phyloP scores from a whole-genome alignment of 1,140 invertebrate genomes.

The Penaeus vannamei region DNA sequence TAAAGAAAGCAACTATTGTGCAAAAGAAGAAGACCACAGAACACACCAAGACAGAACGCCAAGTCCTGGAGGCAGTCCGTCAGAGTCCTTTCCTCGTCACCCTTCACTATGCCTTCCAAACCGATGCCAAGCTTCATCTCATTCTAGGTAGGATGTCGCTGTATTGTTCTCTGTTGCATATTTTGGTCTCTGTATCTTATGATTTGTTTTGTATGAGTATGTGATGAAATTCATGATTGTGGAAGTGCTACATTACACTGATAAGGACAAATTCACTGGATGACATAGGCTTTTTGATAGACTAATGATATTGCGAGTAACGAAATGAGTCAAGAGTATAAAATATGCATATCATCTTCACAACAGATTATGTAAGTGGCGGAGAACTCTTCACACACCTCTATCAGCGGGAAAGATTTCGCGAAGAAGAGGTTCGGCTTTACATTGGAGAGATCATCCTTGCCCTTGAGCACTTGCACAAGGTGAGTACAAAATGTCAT shows the following conservation, averaged over 20 bases:
- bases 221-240: too few species aligned
- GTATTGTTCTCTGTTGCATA: not conserved
- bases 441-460: conserved; percentile 94
- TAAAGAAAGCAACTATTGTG: conserved; percentile 91
- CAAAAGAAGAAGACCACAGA: conserved; percentile 93
- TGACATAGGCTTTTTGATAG: too few species aligned
- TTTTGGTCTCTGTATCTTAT: too few species aligned
- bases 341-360: too few species aligned
- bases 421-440: conserved; percentile 86
- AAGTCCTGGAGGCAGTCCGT: conserved; percentile 89
- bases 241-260: too few species aligned
- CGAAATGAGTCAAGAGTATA: too few species aligned
- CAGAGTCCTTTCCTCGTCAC: conserved; percentile 93
- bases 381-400: conserved; percentile 94
- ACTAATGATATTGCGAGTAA: too few species aligned
- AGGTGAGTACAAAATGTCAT: conserved; percentile 76
- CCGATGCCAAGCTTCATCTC: conserved; percentile 90
- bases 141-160: conserved; percentile 83
- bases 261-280: too few species aligned
- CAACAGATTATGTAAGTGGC: conserved; percentile 91
- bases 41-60: conserved; percentile 91
- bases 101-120: conserved; percentile 95
- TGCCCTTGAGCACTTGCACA: conserved; percentile 91
- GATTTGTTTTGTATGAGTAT: too few species aligned
- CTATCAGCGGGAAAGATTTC: conserved; percentile 89